phyloP scores from a whole-genome alignment of 2,888 invertebrate species.

The Ischnus inquisitorius region DNA sequence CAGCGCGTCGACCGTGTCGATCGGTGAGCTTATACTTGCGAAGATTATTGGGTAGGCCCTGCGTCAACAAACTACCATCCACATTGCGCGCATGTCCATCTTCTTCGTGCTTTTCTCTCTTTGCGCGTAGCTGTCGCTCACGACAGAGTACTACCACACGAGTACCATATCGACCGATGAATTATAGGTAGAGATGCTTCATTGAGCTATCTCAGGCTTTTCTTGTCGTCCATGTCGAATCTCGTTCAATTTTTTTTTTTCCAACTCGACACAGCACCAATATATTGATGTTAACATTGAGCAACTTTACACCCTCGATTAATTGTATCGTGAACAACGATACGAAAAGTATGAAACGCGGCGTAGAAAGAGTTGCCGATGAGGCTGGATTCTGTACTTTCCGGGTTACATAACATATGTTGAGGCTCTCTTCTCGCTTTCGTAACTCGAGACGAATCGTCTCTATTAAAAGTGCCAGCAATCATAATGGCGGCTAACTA shows the following conservation, averaged over 20 bases:
- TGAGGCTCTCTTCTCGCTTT: slow-evolving; percentile 51
- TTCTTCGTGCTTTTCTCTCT: slow-evolving; percentile 45
- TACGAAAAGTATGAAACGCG: not conserved
- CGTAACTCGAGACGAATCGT: slow-evolving; percentile 65
- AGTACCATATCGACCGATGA: not conserved
- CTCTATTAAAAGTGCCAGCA: slow-evolving; percentile 45
- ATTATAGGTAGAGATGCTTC: not conserved
- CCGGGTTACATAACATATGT: slow-evolving; percentile 40
- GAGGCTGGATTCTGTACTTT: slow-evolving; percentile 8
- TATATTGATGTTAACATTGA: slow-evolving; percentile 25
- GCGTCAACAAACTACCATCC: slow-evolving; percentile 74
- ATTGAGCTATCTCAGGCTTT: slow-evolving; percentile 17
- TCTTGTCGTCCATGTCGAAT: slow-evolving; percentile 22
- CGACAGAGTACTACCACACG: not conserved
- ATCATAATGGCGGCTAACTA: slow-evolving; percentile 55
- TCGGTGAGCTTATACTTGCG: slow-evolving; percentile 52
- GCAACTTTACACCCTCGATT: not conserved
- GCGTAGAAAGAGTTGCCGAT: slow-evolving; percentile 7
- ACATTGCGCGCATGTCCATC: slow-evolving; percentile 63
- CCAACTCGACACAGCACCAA: slow-evolving; percentile 36
- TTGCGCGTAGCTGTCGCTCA: slow-evolving; percentile 2
- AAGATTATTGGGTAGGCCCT: slow-evolving; percentile 74
- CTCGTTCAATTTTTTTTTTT: slow-evolving; percentile 6
- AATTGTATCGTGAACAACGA: not conserved
- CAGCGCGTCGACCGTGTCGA: slow-evolving; percentile 15